Evolutionary conservation across 2,113 vertebrate species (phyloP).

Genomic region (Poeciliopsis occidentalis): DNA sequence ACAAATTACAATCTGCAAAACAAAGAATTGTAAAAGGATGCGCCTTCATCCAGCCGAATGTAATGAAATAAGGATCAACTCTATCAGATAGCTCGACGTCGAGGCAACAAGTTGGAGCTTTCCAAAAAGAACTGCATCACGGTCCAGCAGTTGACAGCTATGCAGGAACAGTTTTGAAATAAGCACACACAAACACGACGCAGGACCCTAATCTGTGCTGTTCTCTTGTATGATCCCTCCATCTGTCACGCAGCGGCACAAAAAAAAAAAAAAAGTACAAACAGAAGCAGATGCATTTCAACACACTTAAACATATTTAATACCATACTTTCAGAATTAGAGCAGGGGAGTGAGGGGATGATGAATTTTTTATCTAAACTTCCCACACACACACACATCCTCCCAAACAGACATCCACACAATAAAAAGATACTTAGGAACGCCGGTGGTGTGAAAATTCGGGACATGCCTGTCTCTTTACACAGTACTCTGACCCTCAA

Average conservation of each 20-base stretch:
- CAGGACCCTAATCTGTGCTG: conserved; percentile 61
- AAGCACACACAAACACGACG: conserved; percentile 11
- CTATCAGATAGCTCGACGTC: conserved; percentile 1
- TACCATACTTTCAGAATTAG: not conserved
- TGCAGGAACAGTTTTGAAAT: conserved; percentile 43
- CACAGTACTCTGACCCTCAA: conserved; percentile 64
- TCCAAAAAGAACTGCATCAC: conserved; percentile 7
- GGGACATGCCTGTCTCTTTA: conserved; percentile 50
- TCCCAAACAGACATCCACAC: not conserved
- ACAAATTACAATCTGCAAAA: no score
- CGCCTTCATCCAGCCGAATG: no score
- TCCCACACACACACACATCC: not conserved
- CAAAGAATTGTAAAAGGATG: no score
- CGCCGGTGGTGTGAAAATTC: conserved; percentile 58
- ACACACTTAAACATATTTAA: not conserved
- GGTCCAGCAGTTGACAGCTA: conserved; percentile 22
- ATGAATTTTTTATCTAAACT: not conserved
- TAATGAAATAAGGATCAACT: no score
- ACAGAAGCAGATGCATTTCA: not conserved
- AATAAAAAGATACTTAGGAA: not conserved
- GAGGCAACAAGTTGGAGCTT: conserved; percentile 32
- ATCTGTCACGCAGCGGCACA: conserved; percentile 55
- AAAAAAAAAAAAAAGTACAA: not conserved
- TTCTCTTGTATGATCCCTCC: conserved; percentile 52
- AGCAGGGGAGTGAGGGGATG: not conserved